phyloP scores from a whole-genome alignment of 1,140 invertebrate species.

The Steinernema khuongi region DNA sequence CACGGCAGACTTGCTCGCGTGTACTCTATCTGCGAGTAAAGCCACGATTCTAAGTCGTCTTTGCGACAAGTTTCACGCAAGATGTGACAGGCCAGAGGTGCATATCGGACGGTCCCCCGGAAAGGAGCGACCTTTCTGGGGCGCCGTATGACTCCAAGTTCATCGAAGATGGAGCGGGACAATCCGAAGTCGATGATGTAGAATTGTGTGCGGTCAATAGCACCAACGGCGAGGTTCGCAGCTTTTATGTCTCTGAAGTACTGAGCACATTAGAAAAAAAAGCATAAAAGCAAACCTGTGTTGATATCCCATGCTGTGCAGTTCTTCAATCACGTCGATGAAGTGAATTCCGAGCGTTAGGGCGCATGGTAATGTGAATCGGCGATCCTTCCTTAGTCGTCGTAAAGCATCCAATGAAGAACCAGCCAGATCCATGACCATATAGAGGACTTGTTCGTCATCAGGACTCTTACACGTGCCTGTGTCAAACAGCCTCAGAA shows the following conservation, averaged over 20 bases:
- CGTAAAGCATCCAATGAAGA: neutral
- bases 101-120: constrained; percentile 42
- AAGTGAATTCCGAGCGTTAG: neutral
- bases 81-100: constrained; percentile 31
- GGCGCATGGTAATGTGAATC: neutral
- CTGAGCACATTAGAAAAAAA: neutral
- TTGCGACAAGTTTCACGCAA: constrained; percentile 32
- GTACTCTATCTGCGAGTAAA: constrained; percentile 40
- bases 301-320: neutral
- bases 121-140: constrained; percentile 27
- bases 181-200: constrained; percentile 41
- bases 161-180: constrained; percentile 28
- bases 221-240: constrained; percentile 34
- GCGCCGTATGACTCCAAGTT: constrained; percentile 25
- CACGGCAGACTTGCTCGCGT: constrained; percentile 43
- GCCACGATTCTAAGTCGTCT: constrained; percentile 43
- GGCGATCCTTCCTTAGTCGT: neutral
- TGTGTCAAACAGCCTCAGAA: neutral
- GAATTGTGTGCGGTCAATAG: constrained; percentile 21
- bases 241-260: constrained; percentile 36
- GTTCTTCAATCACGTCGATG: neutral
- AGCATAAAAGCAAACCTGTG: neutral
- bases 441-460: neutral
- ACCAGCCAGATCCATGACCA: neutral
- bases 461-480: neutral